These are phyloP conservation scores for Rhabdornis inornatus DNA, from an alignment of 2,113 vertebrate species.

Conservation along the genomic window DNA sequence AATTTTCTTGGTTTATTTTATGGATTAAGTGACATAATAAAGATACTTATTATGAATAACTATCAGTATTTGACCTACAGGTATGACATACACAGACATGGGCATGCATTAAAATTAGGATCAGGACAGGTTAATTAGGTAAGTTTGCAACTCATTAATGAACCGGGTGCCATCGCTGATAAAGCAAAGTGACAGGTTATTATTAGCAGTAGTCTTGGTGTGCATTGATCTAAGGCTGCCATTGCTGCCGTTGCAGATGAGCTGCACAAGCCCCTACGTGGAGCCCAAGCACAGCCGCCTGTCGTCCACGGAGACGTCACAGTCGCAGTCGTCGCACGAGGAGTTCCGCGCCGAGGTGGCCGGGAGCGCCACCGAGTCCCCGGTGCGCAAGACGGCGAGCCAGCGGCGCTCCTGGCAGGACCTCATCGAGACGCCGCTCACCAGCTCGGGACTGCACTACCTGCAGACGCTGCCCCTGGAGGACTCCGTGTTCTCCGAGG, in stretches of 20 bases:
- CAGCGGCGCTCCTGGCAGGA: slow-evolving; percentile 98
- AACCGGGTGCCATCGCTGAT: accelerated
- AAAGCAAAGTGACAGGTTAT: accelerated
- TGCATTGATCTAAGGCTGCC: background rate
- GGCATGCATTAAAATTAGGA: background rate
- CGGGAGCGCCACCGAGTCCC: slow-evolving; percentile 84
- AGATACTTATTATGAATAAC: background rate
- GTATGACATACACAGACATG: background rate
- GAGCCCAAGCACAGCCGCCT: slow-evolving; percentile 91
- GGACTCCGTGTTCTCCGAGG: slow-evolving; percentile 93
- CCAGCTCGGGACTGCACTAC: slow-evolving; percentile 94
- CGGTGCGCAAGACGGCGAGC: slow-evolving; percentile 89
- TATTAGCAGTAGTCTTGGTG: accelerated
- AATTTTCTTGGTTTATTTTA: background rate
- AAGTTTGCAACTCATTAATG: background rate
- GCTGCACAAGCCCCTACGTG: slow-evolving; percentile 86
- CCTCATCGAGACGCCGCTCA: slow-evolving; percentile 95
- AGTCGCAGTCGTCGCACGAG: slow-evolving; percentile 94
- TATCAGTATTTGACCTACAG: background rate
- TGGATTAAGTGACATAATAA: background rate
- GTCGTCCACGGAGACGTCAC: slow-evolving; percentile 95
- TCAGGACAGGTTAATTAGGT: background rate
- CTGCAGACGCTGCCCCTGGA: slow-evolving; percentile 94
- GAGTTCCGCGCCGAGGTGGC: slow-evolving; percentile 90
- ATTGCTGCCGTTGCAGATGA: slow-evolving; percentile 73